phyloP scores from a whole-genome alignment of 2,888 invertebrate genomes.

The Eupithecia dodoneata region DNA sequence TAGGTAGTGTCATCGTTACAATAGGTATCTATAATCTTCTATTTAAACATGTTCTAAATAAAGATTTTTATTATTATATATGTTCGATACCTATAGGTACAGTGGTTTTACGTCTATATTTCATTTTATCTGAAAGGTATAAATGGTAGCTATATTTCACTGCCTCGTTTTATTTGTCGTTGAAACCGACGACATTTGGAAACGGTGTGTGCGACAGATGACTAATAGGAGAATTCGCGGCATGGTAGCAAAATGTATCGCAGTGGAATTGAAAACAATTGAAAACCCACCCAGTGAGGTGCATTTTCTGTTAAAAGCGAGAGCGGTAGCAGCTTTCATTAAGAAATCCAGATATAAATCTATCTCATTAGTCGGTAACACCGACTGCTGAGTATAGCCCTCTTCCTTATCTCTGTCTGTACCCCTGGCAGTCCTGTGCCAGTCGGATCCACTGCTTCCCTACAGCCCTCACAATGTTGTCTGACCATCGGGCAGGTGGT shows the following conservation, averaged over 20 bases:
- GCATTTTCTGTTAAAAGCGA: background rate
- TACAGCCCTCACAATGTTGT: too few relatives aligned
- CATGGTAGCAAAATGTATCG: background rate
- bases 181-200: constrained; percentile 1
- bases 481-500: too few relatives aligned
- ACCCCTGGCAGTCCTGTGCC: too few relatives aligned
- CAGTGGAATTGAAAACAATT: background rate
- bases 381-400: too few relatives aligned
- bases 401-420: too few relatives aligned
- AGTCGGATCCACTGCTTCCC: too few relatives aligned
- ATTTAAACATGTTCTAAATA: too few relatives aligned
- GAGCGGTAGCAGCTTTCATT: background rate
- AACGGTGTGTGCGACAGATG: background rate
- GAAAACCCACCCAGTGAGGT: background rate
- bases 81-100: background rate
- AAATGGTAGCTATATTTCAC: background rate
- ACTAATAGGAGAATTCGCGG: background rate
- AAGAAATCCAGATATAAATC: too few relatives aligned
- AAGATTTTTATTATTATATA: background rate
- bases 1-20: too few relatives aligned
- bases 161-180: constrained; percentile 5
- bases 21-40: too few relatives aligned
- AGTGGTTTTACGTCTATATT: background rate
- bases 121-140: constrained; percentile 15
- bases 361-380: too few relatives aligned